Evolutionary conservation across 2,888 invertebrate genomes (phyloP), one percentile per base, ranked within the genome.

Genomic region (Drosophila affinis): DNA sequence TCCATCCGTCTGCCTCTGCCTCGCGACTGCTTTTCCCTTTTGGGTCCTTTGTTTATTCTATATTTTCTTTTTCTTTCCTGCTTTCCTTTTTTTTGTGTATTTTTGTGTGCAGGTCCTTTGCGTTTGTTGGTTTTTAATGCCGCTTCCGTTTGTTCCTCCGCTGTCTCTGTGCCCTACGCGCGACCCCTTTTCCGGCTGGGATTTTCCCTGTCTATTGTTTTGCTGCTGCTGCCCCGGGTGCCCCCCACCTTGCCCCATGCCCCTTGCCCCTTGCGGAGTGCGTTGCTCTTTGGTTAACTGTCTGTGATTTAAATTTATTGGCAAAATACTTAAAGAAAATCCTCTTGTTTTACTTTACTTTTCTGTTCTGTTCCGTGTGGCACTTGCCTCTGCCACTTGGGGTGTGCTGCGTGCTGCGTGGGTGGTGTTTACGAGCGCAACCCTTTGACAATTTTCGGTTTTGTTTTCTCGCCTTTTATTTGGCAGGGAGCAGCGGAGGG

Each of bases 271-370:
- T 12, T 52, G 34, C 21, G 17, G 39, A 59, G 49, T 62, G 53
- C 52, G 62, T 67, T 32, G 39, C 39, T 53, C 61, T 14, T 12
- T 18, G 44, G 51, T 39, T 47, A 24, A 52, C 52, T 72, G 83
- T 56, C 83, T 70, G 88, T 87, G 88, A 88, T 87, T 89, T 89
- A 89, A 88, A 88, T 88, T 88, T 88, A 88, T 88, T 88, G 87
- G 87, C 78, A 76, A 89, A 88, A 89, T 89, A 77, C 83, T 89
- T 88, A 76, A 88, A 88, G 85, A 85, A 88, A 87, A 87, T 88
- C 76, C 78, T 77, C 73, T 59, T 58, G 64, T 73, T 62, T 55
- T 53, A 54, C 46, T 62, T 59, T 29, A 44, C 17, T 54, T 47
- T 24, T 5, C 24, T 24, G 4, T 24, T 5, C 24, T 5, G n/a